Percentiles rank a stretch among this genome's conserved stretches.
Conservation (phyloP, 2,113 vertebrate species). For the Peromyscus californicus region DNA sequence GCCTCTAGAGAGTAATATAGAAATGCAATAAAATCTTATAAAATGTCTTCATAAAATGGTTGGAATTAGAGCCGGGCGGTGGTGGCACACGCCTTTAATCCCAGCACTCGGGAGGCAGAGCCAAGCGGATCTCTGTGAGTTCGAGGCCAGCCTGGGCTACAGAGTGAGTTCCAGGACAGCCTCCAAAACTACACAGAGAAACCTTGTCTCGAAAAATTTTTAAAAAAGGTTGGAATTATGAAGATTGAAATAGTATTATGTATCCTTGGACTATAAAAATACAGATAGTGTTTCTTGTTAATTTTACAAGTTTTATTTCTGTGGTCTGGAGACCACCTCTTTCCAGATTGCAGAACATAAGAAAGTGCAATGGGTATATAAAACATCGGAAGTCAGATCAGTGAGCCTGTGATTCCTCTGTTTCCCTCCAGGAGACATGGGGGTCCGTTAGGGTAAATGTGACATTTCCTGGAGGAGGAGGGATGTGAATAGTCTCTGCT, state of each 20-base stretch:
- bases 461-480: neutral
- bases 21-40: neutral
- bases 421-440: neutral
- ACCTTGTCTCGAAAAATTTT: too few species aligned
- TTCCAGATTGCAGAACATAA: neutral
- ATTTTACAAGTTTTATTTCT: neutral
- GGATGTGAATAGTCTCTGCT: neutral
- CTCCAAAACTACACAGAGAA: too few species aligned
- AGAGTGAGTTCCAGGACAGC: too few species aligned
- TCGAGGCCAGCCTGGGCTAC: too few species aligned
- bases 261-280: neutral
- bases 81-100: too few species aligned
- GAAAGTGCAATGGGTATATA: neutral
- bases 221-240: neutral
- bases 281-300: neutral
- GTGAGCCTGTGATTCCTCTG: too few species aligned
- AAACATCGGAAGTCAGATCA: neutral
- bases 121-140: too few species aligned
- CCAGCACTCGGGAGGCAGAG: too few species aligned
- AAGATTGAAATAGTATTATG: neutral
- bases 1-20: neutral
- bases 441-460: neutral
- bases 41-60: neutral
- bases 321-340: neutral
- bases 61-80: neutral